These are phyloP conservation scores for Heliconius himera DNA, from an alignment of 1,140 invertebrate genomes.

Conservation along the genomic window DNA sequence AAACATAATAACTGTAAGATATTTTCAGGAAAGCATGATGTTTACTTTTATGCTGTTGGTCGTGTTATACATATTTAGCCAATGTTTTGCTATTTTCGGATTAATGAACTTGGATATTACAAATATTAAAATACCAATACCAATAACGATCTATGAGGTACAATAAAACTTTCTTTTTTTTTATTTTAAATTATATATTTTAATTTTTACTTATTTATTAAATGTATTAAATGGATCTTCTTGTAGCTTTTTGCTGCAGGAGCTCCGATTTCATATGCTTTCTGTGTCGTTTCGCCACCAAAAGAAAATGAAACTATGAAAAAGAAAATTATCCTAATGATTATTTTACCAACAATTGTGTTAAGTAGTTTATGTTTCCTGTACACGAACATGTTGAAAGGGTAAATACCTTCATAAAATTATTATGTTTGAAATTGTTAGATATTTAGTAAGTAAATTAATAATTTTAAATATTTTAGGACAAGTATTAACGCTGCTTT, in stretches of 20 bases:
- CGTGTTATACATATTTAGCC: slow-evolving; percentile 71
- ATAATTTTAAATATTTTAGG: slow-evolving; percentile 40
- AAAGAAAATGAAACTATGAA: slow-evolving; percentile 62
- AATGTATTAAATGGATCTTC: not conserved
- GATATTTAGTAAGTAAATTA: not conserved
- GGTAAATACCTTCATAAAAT: slow-evolving; percentile 45
- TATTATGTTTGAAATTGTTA: not conserved
- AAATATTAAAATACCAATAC: slow-evolving; percentile 71
- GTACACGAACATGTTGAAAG: slow-evolving; percentile 74
- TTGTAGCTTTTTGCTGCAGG: slow-evolving; percentile 73
- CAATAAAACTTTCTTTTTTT: not conserved
- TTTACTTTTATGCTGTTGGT: slow-evolving; percentile 72
- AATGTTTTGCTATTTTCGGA: slow-evolving; percentile 73
- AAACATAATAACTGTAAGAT: not conserved
- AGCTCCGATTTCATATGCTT: slow-evolving; percentile 71
- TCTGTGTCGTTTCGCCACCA: slow-evolving; percentile 61
- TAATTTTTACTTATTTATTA: not conserved
- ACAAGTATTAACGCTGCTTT: slow-evolving; percentile 81
- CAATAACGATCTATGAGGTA: slow-evolving; percentile 54
- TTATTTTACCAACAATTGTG: slow-evolving; percentile 63
- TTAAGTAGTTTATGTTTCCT: slow-evolving; percentile 70
- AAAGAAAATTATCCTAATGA: slow-evolving; percentile 63
- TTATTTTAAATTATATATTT: not conserved
- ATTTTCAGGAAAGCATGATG: slow-evolving; percentile 76
- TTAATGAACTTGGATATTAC: slow-evolving; percentile 73